Evolutionary conservation across 2,797 vertebrate genomes (phyloP).

Genomic region (Hyperoplus lanceolatus): DNA sequence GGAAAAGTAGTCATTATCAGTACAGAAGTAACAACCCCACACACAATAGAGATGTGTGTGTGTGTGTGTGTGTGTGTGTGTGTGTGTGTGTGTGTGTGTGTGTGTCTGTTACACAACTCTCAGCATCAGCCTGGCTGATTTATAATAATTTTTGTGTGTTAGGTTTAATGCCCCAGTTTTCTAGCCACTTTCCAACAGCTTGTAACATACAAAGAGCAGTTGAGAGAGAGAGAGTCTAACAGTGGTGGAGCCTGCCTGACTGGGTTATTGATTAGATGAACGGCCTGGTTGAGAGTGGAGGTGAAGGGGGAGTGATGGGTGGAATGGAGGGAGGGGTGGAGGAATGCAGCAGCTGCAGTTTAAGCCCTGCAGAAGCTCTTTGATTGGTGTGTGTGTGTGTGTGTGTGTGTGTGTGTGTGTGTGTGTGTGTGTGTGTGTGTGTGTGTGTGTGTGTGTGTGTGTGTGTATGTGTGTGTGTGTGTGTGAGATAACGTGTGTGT

Average conservation of each 20-base stretch:
- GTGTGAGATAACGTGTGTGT: slow-evolving; percentile 26
- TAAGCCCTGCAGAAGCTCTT: slow-evolving; percentile 15
- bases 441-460: slow-evolving; percentile 16
- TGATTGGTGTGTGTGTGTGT: slow-evolving; percentile 20
- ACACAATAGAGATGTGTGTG: background rate
- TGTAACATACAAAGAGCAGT: background rate
- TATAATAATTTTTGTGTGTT: slow-evolving; percentile 1
- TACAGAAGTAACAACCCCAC: slow-evolving; percentile 4
- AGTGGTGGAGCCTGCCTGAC: background rate
- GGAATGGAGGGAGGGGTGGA: slow-evolving; percentile 8
- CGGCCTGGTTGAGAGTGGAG: slow-evolving; percentile 11
- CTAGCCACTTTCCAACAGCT: background rate
- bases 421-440: slow-evolving; percentile 19
- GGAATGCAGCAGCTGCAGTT: slow-evolving; percentile 61
- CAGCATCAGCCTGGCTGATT: background rate
- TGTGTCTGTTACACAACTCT: slow-evolving; percentile 28
- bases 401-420: slow-evolving; percentile 12
- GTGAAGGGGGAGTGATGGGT: slow-evolving; percentile 4
- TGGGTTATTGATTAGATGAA: slow-evolving; percentile 32
- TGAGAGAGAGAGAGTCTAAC: background rate
- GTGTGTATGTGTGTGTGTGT: slow-evolving; percentile 14
- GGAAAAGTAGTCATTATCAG: slow-evolving; percentile 35
- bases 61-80: background rate
- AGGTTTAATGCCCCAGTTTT: background rate
- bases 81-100: slow-evolving; percentile 4